These are phyloP conservation scores for Diplazon laetatorius DNA, from an alignment of 2,888 invertebrate genomes.

Conservation along the genomic window DNA sequence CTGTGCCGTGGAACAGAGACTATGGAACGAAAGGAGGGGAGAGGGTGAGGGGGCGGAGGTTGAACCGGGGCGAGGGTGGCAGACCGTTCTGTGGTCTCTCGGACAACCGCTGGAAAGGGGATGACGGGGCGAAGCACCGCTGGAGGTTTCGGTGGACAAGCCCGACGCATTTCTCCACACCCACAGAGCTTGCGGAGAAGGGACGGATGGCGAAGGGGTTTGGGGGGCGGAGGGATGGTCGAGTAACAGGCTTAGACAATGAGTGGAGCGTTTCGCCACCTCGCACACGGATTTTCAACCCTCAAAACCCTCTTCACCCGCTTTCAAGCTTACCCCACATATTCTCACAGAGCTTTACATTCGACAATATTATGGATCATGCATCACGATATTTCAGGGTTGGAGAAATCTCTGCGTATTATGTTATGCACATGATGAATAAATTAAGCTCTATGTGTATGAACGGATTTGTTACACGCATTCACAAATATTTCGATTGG, in stretches of 20 bases:
- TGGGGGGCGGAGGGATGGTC: slow-evolving; percentile 33
- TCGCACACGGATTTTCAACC: slow-evolving; percentile 24
- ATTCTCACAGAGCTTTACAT: slow-evolving; percentile 15
- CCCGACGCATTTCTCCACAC: slow-evolving; percentile 44
- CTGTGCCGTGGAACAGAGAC: slow-evolving; percentile 36
- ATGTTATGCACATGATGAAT: background rate
- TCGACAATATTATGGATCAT: slow-evolving; percentile 15
- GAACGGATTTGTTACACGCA: background rate
- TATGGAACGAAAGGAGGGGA: background rate
- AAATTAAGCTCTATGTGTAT: background rate
- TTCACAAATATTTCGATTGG: background rate
- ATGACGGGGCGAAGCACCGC: slow-evolving; percentile 13
- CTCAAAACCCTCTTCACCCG: background rate
- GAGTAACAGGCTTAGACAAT: slow-evolving; percentile 66
- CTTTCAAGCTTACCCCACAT: background rate
- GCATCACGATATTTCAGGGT: background rate
- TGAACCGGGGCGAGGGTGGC: slow-evolving; percentile 40
- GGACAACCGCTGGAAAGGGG: slow-evolving; percentile 52
- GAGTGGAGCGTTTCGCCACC: slow-evolving; percentile 51
- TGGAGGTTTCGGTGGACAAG: slow-evolving; percentile 50
- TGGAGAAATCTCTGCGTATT: background rate
- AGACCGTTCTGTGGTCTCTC: slow-evolving; percentile 58
- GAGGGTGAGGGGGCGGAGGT: slow-evolving; percentile 1
- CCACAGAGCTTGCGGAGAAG: slow-evolving; percentile 23
- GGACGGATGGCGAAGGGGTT: background rate